Percentiles rank a stretch among this genome's conserved stretches.
Conservation (phyloP, 2,797 vertebrate species). For the Prionace glauca region DNA sequence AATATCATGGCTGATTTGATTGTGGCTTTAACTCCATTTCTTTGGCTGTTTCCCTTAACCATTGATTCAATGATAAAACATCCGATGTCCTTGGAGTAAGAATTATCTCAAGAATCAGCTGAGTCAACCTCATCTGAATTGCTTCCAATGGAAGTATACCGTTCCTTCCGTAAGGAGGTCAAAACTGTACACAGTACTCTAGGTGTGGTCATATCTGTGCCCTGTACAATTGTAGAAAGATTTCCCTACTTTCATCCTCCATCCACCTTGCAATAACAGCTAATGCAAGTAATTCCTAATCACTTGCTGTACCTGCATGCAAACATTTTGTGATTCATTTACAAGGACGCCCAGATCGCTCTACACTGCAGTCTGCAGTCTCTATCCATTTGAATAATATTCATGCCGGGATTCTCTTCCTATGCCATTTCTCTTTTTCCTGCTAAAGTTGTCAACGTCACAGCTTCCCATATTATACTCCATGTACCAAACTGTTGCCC, state of each 20-base stretch:
- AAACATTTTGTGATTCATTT: background rate
- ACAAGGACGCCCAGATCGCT: background rate
- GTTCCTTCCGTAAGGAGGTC: background rate
- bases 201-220: too few species aligned
- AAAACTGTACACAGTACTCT: background rate
- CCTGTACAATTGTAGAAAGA: too few species aligned
- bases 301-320: too few species aligned
- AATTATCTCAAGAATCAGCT: background rate
- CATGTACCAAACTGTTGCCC: background rate
- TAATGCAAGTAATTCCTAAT: too few species aligned
- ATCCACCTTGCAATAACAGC: background rate
- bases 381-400: background rate
- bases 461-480: background rate
- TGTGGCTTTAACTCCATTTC: too few species aligned
- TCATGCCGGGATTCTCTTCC: too few species aligned
- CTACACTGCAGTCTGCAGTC: background rate
- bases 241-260: background rate
- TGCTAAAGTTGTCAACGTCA: background rate
- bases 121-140: background rate
- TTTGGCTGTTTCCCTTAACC: too few species aligned
- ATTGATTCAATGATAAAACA: too few species aligned
- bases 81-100: too few species aligned
- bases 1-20: too few species aligned
- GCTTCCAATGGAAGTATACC: background rate
- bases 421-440: background rate